phyloP scores from a whole-genome alignment of 2,797 vertebrate genomes.

The Cossypha polioptera region DNA sequence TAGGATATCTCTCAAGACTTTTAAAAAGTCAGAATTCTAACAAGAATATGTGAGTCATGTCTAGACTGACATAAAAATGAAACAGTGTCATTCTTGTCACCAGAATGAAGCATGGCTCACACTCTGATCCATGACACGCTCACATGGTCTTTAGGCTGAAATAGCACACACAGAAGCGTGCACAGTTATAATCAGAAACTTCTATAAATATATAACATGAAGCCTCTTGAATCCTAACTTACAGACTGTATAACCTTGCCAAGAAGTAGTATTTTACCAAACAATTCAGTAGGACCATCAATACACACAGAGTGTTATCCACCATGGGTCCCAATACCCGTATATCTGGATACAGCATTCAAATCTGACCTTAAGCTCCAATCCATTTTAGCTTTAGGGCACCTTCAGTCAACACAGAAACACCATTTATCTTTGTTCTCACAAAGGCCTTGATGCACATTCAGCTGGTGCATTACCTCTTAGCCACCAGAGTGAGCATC shows the following conservation, averaged over 20 bases:
- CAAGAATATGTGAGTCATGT: neutral
- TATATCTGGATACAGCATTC: neutral
- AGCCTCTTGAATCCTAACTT: neutral
- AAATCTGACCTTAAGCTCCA: neutral
- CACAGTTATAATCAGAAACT: neutral
- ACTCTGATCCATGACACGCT: neutral
- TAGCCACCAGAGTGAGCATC: neutral
- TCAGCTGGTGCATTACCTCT: neutral
- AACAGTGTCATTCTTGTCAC: neutral
- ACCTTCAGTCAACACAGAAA: neutral
- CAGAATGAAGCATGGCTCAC: neutral
- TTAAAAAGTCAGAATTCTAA: neutral
- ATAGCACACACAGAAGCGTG: neutral
- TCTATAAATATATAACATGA: neutral
- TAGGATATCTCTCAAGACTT: neutral
- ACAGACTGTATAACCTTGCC: neutral
- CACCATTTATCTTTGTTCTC: neutral
- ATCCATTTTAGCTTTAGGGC: neutral
- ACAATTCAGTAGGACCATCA: neutral
- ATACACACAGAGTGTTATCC: fast-evolving
- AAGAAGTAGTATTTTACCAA: neutral
- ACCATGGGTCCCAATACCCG: fast-evolving
- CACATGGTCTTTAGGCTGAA: neutral
- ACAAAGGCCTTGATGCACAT: neutral
- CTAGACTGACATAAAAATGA: neutral